These are phyloP conservation scores for Diploscapter pachys DNA, from an alignment of 1,140 invertebrate genomes.

Conservation along the genomic window DNA sequence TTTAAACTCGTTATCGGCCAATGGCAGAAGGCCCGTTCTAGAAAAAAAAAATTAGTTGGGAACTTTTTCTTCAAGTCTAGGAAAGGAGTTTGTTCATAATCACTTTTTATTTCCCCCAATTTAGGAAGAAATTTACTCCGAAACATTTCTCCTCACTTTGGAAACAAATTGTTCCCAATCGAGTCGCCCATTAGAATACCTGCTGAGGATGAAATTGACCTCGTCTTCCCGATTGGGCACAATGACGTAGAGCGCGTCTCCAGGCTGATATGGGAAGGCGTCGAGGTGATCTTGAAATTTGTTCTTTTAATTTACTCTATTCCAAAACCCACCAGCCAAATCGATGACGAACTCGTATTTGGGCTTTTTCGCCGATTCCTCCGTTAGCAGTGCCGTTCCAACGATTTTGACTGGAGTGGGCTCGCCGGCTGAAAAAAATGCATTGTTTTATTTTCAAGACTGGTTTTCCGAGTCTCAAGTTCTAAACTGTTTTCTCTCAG, in stretches of 20 bases:
- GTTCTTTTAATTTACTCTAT: background rate
- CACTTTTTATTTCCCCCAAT: no score
- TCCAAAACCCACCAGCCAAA: conserved; percentile 19
- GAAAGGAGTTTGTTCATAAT: no score
- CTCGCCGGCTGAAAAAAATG: conserved; percentile 5
- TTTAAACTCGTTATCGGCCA: conserved; percentile 48
- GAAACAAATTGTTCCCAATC: background rate
- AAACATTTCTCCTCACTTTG: conserved; percentile 6
- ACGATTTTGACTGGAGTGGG: conserved; percentile 29
- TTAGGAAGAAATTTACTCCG: background rate
- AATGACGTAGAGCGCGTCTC: conserved; percentile 46
- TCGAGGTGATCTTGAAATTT: conserved; percentile 17
- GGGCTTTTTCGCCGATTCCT: conserved; percentile 19
- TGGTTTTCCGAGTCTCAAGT: background rate
- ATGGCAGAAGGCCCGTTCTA: conserved; percentile 48
- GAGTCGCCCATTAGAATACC: conserved; percentile 7
- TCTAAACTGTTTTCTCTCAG: no score
- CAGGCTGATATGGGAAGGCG: conserved; percentile 38
- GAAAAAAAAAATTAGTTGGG: conserved; percentile 15
- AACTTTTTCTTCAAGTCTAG: no score
- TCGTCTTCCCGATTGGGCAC: conserved; percentile 37
- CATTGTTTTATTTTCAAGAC: background rate
- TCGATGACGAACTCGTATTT: conserved; percentile 43
- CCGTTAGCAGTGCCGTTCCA: conserved; percentile 32
- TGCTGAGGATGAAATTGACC: conserved; percentile 43